A percentile compares a stretch with the other conserved stretches of the same genome.
Conservation (phyloP, 2,113 vertebrate species). For the Catharus minimus region DNA sequence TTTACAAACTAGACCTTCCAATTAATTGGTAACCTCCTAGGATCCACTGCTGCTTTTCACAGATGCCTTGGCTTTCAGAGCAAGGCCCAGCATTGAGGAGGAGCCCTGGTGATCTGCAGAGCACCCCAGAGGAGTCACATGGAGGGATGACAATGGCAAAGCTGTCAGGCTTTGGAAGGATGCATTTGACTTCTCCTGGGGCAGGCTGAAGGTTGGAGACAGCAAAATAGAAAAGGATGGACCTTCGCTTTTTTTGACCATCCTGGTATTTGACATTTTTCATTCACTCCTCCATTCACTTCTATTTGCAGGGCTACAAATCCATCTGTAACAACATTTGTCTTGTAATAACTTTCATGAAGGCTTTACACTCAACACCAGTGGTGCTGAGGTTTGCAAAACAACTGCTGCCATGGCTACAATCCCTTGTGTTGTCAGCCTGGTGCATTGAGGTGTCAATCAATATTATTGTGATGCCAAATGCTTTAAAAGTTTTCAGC, state of each 20-base stretch:
- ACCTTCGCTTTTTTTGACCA: background rate
- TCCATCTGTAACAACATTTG: background rate
- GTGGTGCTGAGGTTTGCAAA: background rate
- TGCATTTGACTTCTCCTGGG: background rate
- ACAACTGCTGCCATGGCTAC: background rate
- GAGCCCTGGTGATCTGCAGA: background rate
- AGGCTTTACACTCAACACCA: background rate
- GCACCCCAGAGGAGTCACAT: background rate
- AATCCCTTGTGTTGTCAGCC: background rate
- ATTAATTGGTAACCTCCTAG: background rate
- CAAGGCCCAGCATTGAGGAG: background rate
- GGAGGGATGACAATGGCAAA: rapidly evolving
- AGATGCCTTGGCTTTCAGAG: background rate
- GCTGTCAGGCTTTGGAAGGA: background rate
- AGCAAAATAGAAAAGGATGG: background rate
- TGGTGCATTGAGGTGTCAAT: background rate
- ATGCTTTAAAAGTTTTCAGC: background rate
- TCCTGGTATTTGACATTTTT: background rate
- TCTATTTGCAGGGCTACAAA: background rate
- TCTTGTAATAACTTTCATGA: background rate
- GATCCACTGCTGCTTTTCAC: background rate
- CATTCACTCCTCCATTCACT: background rate
- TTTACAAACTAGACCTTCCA: background rate
- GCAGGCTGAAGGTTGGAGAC: background rate
- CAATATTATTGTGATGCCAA: background rate